Base-by-base conservation (phyloP, 2,113 vertebrate species). In the Dicaeum eximium region DNA sequence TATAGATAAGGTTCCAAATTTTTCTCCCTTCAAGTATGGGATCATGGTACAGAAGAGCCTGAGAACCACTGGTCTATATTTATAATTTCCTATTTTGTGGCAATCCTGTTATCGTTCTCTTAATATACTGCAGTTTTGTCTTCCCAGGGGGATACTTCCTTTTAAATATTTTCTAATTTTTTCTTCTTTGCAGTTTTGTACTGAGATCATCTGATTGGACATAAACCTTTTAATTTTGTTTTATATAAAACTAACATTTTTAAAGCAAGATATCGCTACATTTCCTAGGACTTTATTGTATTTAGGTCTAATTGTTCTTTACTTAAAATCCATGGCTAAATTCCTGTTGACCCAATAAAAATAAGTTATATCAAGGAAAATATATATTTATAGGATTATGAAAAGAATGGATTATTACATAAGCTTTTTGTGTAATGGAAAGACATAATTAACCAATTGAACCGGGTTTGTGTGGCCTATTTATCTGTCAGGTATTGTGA, bases 1-100 rank as follows among this genome's bases (percentile, higher is more conserved):
- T n/a, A 12, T 73, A 53, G 64, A 86, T 69, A 80, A 62, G 5
- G 30, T 83, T 48, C 56, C 44, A 88, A 21, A 50, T 62, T 83
- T 73, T 95, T 92, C 25, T 48, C 21, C 48, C 40, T 47, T 90
- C 28, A 83, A 74, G 8, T 80, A 47, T 74, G 79, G 79, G 66
- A 58, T 85, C 58, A 5, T 51, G 67, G 30, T 62, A 44, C 17
- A 62, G 71, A 78, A 74, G 28, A 84, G 51, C 44, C 74, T 94
- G 92, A 96, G 75, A 96, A 92, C n/a, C 67, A 64, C 67, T 71
- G 51, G 38, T 85, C 69, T 95, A 14, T 96, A 92, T 90, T 93
- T 95, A 60, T 67, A 73, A 88, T 88, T 85, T 78, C 25, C 21
- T 56, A 33, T 90, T 90, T 94, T 61, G 27, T 96, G 88, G 82